phyloP scores from a whole-genome alignment of 35 echinoderm and acorn worm genomes.

The Chiridota heheva region DNA sequence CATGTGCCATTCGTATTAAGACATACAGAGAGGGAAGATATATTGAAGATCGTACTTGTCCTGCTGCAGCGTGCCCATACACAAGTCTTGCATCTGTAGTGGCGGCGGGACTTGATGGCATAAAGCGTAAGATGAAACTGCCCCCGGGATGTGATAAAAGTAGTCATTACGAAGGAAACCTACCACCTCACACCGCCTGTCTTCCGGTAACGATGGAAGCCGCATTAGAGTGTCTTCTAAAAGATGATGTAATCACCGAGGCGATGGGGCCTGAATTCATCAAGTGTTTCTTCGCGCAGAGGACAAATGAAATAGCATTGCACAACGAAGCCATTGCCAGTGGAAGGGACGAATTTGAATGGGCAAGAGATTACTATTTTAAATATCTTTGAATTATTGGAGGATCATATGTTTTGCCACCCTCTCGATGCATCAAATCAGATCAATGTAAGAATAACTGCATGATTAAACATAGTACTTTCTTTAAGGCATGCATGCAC shows the following conservation, averaged over 20 bases:
- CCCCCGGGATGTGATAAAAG: not conserved
- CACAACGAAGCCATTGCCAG: constrained; percentile 14
- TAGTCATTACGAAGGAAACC: not conserved
- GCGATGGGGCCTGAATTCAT: constrained; percentile 48
- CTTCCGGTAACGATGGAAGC: constrained; percentile 22
- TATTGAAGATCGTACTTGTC: constrained; percentile 64
- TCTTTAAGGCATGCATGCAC: no score
- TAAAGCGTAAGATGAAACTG: constrained; percentile 10
- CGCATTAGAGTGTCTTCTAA: constrained; percentile 25
- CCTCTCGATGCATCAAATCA: no score
- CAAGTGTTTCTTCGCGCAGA: constrained; percentile 16
- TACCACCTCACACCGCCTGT: not conserved
- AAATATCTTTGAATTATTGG: constrained; percentile 43
- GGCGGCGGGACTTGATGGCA: constrained; percentile 74
- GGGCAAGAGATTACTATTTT: constrained; percentile 34
- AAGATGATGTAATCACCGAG: constrained; percentile 37
- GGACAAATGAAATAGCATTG: constrained; percentile 4
- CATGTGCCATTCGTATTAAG: constrained; percentile 57
- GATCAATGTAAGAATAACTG: no score
- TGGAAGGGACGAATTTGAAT: constrained; percentile 41
- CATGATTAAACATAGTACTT: no score
- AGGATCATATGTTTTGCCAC: no score
- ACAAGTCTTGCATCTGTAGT: constrained; percentile 47
- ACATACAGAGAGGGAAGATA: constrained; percentile 57
- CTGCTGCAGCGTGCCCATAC: constrained; percentile 61